These are phyloP conservation scores for Leptopilina syphax DNA, from an alignment of 2,888 invertebrate species.

Conservation along the genomic window DNA sequence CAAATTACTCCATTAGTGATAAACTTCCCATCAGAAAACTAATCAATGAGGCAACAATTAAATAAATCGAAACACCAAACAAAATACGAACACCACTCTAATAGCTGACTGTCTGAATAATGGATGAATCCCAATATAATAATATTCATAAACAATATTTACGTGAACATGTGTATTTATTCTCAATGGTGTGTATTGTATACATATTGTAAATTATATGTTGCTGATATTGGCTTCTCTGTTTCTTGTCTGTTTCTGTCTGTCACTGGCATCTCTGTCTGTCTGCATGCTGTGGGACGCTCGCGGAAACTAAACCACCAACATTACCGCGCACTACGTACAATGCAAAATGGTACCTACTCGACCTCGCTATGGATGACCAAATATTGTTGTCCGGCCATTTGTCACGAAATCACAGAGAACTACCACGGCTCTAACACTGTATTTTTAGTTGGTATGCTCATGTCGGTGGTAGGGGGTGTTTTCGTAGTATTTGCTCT, in stretches of 20 bases:
- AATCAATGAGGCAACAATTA: no score
- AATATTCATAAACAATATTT: background rate
- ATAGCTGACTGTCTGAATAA: no score
- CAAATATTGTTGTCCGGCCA: conserved; percentile 35
- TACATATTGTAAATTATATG: conserved; percentile 64
- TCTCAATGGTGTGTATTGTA: conserved; percentile 57
- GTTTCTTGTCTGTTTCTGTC: conserved; percentile 79
- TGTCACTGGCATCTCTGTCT: conserved; percentile 79
- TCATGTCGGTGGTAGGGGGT: conserved; percentile 99
- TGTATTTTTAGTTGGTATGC: conserved; percentile 97
- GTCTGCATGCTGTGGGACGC: conserved; percentile 80
- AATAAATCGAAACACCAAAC: no score
- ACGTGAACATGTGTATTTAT: conserved; percentile 25
- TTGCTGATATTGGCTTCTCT: conserved; percentile 77
- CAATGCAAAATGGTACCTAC: conserved; percentile 41
- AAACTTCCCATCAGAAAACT: no score
- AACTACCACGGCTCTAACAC: conserved; percentile 98
- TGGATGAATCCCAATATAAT: no score
- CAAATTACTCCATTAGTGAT: no score
- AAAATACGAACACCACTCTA: no score
- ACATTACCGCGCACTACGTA: conserved; percentile 60
- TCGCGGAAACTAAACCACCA: conserved; percentile 68
- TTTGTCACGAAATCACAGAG: conserved; percentile 81
- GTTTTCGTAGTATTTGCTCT: conserved; percentile 99
- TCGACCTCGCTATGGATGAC: conserved; percentile 44